Evolutionary conservation across 2,113 vertebrate genomes (phyloP), one percentile per base, ranked within the genome.

Genomic region (Sturnus vulgaris): DNA sequence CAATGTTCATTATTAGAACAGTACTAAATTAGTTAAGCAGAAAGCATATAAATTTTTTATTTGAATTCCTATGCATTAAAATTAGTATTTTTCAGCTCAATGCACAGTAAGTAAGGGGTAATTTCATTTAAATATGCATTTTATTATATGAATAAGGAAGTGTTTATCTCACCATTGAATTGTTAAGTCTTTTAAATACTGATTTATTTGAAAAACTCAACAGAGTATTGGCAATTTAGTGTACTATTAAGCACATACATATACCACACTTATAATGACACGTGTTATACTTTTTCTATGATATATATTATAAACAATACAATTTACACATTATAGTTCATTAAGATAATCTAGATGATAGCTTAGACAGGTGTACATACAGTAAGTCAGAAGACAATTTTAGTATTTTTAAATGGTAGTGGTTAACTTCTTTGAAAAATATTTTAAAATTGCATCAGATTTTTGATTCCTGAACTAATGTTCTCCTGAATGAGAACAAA

Each of bases 121-220:
- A 94, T 93, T 96, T 96, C 90, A 96, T 92, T 97, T 57, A 95
- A 96, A 94, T 95, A 96, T 73, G 73, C 66, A 93, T 76, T 87
- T 82, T 70, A 89, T 83, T 5, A 55, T 79, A 95, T 90, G 81
- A 97, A 96, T 91, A 95, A 90, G 47, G 49, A 97, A 96, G 88
- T 72, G 47, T 19, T 95, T 79, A 64, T 88, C 88, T 97, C 94
- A 93, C 86, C 73, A 40, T 7, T 97, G 66, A 95, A 97, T 33
- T 86, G 57, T 60, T 61, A 94, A 80, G 40, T 91, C 78, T 96
- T 97, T 95, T 85, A 96, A 96, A 93, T 64, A 95, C 87, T 78
- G 53, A 55, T 60, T 90, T 47, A 88, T 91, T 88, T 94, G 50
- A 27, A 91, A 91, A 96, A 95, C 84, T 92, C 82, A 96, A 91